Conservation (phyloP, 2,113 vertebrate species). For the Ailuropoda melanoleuca region DNA sequence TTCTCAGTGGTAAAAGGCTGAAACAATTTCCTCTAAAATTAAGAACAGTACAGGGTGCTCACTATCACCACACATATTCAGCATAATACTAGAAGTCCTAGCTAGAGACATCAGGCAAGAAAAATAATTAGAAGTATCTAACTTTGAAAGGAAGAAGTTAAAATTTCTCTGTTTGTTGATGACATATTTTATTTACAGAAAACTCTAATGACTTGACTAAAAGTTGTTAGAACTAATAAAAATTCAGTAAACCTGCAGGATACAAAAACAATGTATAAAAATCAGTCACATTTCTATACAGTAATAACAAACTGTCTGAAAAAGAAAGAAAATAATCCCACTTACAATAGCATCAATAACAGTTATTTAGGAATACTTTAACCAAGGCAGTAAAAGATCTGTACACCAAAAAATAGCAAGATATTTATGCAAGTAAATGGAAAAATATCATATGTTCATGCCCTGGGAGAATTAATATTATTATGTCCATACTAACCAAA, state of each 20-base stretch:
- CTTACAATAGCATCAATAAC: neutral
- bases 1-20: neutral
- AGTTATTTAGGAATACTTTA: neutral
- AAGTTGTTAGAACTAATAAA: neutral
- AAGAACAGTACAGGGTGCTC: neutral
- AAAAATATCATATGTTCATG: neutral
- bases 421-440: neutral
- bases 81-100: neutral
- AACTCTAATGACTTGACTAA: neutral
- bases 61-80: neutral
- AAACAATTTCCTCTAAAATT: neutral
- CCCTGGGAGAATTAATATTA: neutral
- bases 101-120: neutral
- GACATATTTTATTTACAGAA: neutral
- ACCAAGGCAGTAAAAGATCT: neutral
- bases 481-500: neutral
- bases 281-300: neutral
- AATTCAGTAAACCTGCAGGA: neutral
- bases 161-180: neutral
- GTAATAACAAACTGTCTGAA: neutral
- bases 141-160: neutral
- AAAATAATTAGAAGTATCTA: neutral
- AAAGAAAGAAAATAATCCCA: neutral
- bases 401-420: neutral
- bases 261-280: neutral